Base-by-base conservation (phyloP, 2,888 invertebrate species). In the Fissipunctia ypsillon region DNA sequence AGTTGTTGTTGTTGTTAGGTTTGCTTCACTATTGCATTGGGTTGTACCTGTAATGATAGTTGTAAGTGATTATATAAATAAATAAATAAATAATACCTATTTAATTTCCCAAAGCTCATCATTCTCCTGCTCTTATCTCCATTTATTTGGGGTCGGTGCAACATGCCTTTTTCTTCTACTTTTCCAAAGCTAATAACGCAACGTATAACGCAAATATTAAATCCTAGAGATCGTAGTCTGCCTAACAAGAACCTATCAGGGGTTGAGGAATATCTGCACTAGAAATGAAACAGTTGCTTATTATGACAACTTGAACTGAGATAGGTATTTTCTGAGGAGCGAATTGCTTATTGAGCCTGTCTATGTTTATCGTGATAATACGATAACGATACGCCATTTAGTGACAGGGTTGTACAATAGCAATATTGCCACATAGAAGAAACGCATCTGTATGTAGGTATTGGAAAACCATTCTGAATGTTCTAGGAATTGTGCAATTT, bases 401-500 rank as follows among this genome's bases (percentile, higher is more conserved):
- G 16, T 35, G 43, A 43, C 35, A 14, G 9, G 9, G 14, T 76
- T 35, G 50, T 52, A 35, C 35, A 64, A 75, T 28, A 63, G 28
- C 25, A 75, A 72, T 43, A 41, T 41, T 41, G 6, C 16, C 10
- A 19, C 12, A 19, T 3, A 22, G 64, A 64, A 52, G 2, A 14
- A 2, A 52, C 66, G 16, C 16, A 6, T n/a, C n/a, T 12, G 12
- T 43, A 35, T 28, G 28, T 43, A 6, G 6, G 6, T 5, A 4
- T 14, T 19, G 66, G 43, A 73, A 76, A 76, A 45, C n/a, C 3
- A 38, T 54, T 54, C 2, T 6, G 10, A 16, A n/a, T 28, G 28
- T 76, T 35, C 52, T 14, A 43, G n/a, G 66, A 43, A 54, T n/a
- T 9, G 10, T 43, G 41, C 31, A 35, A 19, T 25, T 43, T 43